Conservation (phyloP, 2,797 vertebrate genomes). For the Falco biarmicus region DNA sequence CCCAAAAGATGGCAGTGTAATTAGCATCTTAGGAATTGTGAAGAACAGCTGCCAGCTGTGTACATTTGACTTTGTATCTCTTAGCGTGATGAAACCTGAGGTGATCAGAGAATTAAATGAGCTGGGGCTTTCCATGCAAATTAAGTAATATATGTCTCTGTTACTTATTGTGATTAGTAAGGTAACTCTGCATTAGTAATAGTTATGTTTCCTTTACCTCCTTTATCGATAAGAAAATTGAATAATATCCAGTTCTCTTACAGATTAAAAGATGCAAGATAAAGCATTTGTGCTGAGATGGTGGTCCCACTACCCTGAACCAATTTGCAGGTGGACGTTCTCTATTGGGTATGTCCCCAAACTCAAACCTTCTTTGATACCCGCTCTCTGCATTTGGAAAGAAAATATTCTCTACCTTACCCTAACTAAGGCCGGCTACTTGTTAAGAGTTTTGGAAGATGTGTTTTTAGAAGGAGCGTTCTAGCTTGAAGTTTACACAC, state of each 20-base stretch:
- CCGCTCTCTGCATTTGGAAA: background rate
- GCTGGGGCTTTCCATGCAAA: background rate
- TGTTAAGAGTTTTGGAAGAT: background rate
- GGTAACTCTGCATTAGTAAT: background rate
- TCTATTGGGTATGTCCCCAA: fast-evolving
- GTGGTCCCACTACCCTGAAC: background rate
- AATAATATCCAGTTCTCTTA: background rate
- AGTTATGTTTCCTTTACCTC: background rate
- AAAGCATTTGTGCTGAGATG: background rate
- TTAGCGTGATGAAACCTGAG: background rate
- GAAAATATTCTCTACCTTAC: background rate
- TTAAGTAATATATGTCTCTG: background rate
- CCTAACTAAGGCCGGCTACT: background rate
- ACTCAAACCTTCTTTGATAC: background rate
- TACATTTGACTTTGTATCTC: background rate
- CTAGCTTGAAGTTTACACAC: background rate
- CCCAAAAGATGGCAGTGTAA: background rate
- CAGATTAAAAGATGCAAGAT: background rate
- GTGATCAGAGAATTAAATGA: background rate
- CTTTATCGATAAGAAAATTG: background rate
- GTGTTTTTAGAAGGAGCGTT: background rate
- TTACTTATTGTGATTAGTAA: background rate
- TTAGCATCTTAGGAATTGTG: background rate
- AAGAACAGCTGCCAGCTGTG: background rate
- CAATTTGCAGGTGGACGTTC: background rate